A percentile compares a stretch with the other conserved stretches of the same genome.
These are phyloP conservation scores for Tenthredo notha DNA, from an alignment of 2,888 invertebrate genomes.

Conservation along the genomic window DNA sequence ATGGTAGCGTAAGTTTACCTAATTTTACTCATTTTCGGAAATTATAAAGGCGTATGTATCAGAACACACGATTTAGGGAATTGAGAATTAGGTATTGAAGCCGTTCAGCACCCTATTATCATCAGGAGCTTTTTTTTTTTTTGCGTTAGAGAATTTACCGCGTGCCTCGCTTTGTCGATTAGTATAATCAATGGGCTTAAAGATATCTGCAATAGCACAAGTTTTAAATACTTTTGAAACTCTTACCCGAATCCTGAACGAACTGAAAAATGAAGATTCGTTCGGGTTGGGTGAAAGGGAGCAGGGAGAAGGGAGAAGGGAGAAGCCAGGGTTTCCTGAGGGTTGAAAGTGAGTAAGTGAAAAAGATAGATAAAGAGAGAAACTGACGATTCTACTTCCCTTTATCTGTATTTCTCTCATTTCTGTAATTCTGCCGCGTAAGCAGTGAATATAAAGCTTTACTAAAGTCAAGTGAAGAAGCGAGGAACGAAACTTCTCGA, in stretches of 20 bases:
- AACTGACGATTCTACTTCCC: constrained; percentile 5
- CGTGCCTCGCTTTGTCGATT: not conserved
- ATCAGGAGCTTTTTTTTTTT: not conserved
- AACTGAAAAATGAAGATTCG: not conserved
- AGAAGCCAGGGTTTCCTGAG: not conserved
- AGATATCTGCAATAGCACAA: constrained; percentile 18
- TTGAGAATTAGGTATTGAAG: not conserved
- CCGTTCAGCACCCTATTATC: not conserved
- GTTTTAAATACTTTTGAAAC: constrained; percentile 39
- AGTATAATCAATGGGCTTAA: constrained; percentile 31
- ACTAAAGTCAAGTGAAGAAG: constrained; percentile 17
- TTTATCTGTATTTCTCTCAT: constrained; percentile 1
- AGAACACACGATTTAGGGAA: not conserved
- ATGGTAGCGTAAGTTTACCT: not conserved
- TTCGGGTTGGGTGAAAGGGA: not conserved
- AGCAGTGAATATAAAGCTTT: constrained; percentile 62
- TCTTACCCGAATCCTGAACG: not conserved
- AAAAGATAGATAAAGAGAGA: not conserved
- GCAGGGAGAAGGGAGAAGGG: too few species aligned
- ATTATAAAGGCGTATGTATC: not conserved
- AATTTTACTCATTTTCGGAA: not conserved
- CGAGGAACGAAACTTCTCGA: not conserved
- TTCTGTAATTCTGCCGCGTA: constrained; percentile 59
- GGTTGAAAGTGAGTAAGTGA: constrained; percentile 5
- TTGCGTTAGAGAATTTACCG: not conserved